phyloP scores from a whole-genome alignment of 2,113 vertebrate species.

The Dendropsophus ebraccatus region DNA sequence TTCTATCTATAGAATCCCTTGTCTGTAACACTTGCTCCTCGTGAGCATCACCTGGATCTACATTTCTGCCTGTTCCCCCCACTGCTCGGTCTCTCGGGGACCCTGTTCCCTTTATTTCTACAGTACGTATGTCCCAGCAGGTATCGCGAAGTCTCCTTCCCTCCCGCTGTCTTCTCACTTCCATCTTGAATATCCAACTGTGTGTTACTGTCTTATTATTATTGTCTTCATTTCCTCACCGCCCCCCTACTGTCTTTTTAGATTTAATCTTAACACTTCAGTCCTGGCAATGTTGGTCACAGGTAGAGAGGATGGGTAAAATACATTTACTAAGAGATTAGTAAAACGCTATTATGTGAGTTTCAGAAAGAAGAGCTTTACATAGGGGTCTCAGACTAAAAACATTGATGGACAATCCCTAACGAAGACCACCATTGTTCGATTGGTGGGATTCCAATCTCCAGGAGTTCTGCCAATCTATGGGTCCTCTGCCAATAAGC shows the following conservation, averaged over 20 bases:
- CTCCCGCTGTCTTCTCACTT: constrained; percentile 42
- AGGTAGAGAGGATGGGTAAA: neutral
- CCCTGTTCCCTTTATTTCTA: constrained; percentile 36
- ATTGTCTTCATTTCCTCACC: constrained; percentile 31
- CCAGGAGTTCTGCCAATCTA: no score
- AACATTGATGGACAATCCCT: neutral
- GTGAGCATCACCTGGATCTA: neutral
- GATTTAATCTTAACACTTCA: constrained; percentile 40
- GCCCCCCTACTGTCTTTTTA: constrained; percentile 38
- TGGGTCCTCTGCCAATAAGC: neutral
- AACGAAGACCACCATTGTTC: neutral
- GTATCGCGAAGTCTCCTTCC: constrained; percentile 22
- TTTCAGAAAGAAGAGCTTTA: neutral
- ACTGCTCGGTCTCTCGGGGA: constrained; percentile 1
- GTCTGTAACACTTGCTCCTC: neutral
- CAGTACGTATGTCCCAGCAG: constrained; percentile 41
- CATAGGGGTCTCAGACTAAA: neutral
- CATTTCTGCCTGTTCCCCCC: neutral
- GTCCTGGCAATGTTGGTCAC: neutral
- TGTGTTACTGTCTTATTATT: constrained; percentile 22
- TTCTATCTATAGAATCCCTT: constrained; percentile 29
- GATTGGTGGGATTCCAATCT: neutral
- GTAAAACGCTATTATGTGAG: neutral
- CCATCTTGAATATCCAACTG: constrained; percentile 28
- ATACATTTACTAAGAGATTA: constrained; percentile 3